Evolutionary conservation across 2,797 vertebrate genomes (phyloP), one percentile per base, ranked within the genome.

Genomic region (Clarias platycephalus): DNA sequence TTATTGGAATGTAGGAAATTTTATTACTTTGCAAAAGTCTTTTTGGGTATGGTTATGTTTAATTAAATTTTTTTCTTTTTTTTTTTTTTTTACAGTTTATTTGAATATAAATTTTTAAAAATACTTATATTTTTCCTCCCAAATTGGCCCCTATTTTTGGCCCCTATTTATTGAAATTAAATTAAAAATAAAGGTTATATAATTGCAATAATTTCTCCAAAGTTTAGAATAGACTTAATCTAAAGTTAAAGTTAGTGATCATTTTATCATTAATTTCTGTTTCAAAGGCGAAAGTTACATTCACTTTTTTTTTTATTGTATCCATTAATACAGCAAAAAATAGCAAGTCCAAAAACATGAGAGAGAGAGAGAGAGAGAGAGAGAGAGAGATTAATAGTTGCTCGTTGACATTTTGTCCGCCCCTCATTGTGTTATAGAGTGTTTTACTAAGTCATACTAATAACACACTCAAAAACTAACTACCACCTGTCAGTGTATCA

Each of bases 381-480:
- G 6, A 9, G 9, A 49, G 44, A 49, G 44, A n/a, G 77, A 84
- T 86, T 68, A 86, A 84, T 75, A 57, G 83, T 82, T 5, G 8
- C 71, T 82, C 5, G 44, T 16, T 86, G 79, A 53, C 66, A 49
- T 82, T 34, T 40, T 84, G 72, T 82, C 85, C 85, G 18, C 76
- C 81, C 75, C 70, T 80, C 28, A 63, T 83, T 86, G 81, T 81
- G 74, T 70, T 31, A 58, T 88, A 58, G 53, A 85, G 84, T 84
- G 78, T 86, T 85, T 86, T 67, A 84, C 82, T 71, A 72, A 84
- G 70, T 75, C 82, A 72, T 81, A 77, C 85, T 86, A 79, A 88
- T 79, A 82, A 81, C 72, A 79, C 85, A 82, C 72, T 82, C 67
- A 74, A 74, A 82, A 74, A 75, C 37, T 85, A 81, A 85, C 80